Percentiles rank a stretch among this genome's conserved stretches.
Evolutionary conservation across 1,140 invertebrate genomes (phyloP).

Genomic region (Magallana gigas): DNA sequence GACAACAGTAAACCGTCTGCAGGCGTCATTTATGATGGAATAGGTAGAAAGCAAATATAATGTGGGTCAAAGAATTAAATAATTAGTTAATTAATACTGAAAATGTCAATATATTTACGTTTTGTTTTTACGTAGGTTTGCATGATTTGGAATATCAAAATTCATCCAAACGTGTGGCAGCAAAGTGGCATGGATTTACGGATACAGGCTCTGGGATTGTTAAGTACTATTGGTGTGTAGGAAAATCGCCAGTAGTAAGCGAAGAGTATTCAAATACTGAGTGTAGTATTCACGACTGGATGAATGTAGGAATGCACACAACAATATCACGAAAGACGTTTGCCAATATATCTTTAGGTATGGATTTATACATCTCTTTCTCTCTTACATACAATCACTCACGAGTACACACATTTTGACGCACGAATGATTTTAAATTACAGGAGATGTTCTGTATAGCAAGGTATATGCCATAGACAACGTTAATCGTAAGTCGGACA

Average conservation of each 20-base stretch:
- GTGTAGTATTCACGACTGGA: neutral
- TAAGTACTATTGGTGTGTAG: conserved; percentile 27
- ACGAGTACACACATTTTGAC: no score
- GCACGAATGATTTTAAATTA: neutral
- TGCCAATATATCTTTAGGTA: conserved; percentile 45
- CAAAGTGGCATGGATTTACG: conserved; percentile 57
- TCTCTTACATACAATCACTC: neutral
- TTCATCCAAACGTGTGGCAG: conserved; percentile 22
- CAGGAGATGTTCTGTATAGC: conserved; percentile 61
- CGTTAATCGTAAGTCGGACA: conserved; percentile 59
- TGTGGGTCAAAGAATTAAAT: neutral
- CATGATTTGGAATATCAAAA: conserved; percentile 55
- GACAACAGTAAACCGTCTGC: conserved; percentile 46
- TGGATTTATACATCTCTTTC: neutral
- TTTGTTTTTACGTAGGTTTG: conserved; percentile 29
- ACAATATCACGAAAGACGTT: neutral
- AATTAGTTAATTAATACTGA: neutral
- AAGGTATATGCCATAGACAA: conserved; percentile 67
- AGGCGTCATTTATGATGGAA: conserved; percentile 56
- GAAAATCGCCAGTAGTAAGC: neutral
- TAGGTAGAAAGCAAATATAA: conserved; percentile 40
- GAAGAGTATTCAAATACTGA: conserved; percentile 2
- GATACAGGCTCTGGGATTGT: conserved; percentile 42
- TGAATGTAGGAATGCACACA: conserved; percentile 35
- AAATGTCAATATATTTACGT: neutral